Base-by-base conservation (phyloP, 2,888 invertebrate genomes). In the Yponomeuta evonymella region DNA sequence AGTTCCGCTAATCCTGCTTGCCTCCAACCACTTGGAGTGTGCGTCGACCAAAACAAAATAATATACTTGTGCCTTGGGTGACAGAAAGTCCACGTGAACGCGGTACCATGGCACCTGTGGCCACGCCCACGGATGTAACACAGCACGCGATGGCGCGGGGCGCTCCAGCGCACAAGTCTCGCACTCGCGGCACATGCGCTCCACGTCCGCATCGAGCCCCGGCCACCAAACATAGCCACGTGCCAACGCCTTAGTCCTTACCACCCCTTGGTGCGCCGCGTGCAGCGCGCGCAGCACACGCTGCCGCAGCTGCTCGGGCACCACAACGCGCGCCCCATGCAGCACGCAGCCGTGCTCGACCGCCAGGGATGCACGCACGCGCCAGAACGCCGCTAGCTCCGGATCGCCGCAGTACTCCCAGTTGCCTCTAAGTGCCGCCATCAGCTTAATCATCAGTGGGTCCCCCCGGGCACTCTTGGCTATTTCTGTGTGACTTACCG, bases 11-110 rank as follows among this genome's bases (percentile, higher is more conserved):
- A 58, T 51, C 23, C 62, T 9, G 23, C 5, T 15, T 5, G 58
- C 69, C n/a, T 69, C 69, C 11, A 69, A 51, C 69, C 69, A 69
- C 29, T 69, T 69, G 30, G 58, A 58, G 30, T 69, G 69, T 5
- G 69, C 10, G 30, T 69, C 69, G 30, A 69, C 12, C 10, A 69
- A 5, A 3, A 69, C 62, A 6, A 69, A 58, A 30, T 33, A 58
- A 69, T 69, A 69, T 10, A 43, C 5, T 30, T 29, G n/a, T 9
- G 3, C 29, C 10, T 29, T n/a, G 6, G 58, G 69, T 9, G 51
- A n/a, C 15, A 63, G 23, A 63, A 63, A 63, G 15, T 63, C 63
- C 9, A 63, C 63, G 9, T 63, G 63, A 8, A 69, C 58, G 9
- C 69, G 51, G 58, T 23, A 51, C 69, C 69, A 69, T 29, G 69